A percentile compares a stretch with the other conserved stretches of the same genome.
Conservation (phyloP, 2,797 vertebrate species). For the Smutsia gigantea region DNA sequence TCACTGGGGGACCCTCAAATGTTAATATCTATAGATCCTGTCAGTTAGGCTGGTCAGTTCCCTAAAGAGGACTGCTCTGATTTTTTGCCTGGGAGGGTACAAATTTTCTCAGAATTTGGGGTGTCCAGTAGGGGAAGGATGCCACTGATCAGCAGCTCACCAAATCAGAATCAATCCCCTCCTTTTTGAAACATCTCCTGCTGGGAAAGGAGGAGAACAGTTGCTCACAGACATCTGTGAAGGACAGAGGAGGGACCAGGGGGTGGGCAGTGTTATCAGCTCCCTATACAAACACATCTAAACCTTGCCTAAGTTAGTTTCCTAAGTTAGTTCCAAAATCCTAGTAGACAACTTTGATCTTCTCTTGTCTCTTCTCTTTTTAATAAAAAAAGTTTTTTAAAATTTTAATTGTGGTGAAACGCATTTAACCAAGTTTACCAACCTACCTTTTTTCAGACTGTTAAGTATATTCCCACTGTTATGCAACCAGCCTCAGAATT, state of each 20-base stretch:
- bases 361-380: not conserved
- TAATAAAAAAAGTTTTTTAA: not conserved
- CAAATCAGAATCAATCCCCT: not conserved
- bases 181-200: not conserved
- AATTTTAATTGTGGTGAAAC: not conserved
- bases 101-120: not conserved
- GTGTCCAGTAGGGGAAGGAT: not conserved
- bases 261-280: too few relatives aligned
- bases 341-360: not conserved
- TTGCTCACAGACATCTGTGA: not conserved
- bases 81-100: not conserved
- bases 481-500: not conserved
- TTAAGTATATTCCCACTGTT: conserved; percentile 34
- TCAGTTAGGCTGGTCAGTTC: not conserved
- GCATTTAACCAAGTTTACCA: not conserved
- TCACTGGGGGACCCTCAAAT: not conserved
- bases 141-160: not conserved
- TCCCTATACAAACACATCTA: not conserved
- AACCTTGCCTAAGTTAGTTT: not conserved
- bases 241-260: not conserved
- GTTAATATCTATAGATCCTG: not conserved
- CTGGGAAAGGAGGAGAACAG: not conserved
- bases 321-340: conserved; percentile 27
- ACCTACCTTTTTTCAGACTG: not conserved
- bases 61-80: not conserved